These are phyloP conservation scores for Oryctolagus cuniculus DNA, from an alignment of 2,113 vertebrate genomes.

Conservation along the genomic window mOryCun1.1 NC_091432.1:201037001-201037500, in stretches of 20 bases:
- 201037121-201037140: slow-evolving; percentile 53
- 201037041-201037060: slow-evolving; percentile 58
- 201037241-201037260: slow-evolving; percentile 72
- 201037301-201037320: neutral
- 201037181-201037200: slow-evolving; percentile 19
- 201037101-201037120: slow-evolving; percentile 5
- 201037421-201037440: neutral
- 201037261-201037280: slow-evolving; percentile 19
- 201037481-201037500: neutral
- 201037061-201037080: slow-evolving; percentile 66
- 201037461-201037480: neutral
- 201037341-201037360: neutral
- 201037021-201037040: slow-evolving; percentile 46
- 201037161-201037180: slow-evolving; percentile 71
- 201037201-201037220: neutral
- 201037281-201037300: neutral
- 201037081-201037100: slow-evolving; percentile 12
- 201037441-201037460: neutral
- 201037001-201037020: slow-evolving; percentile 53
- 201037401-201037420: neutral
- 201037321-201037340: neutral
- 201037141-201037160: slow-evolving; percentile 45
- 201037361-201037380: neutral
- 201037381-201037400: neutral
- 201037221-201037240: slow-evolving; percentile 33